Base-by-base conservation (phyloP, 1,140 invertebrate species). In the Halyomorpha halys region DNA sequence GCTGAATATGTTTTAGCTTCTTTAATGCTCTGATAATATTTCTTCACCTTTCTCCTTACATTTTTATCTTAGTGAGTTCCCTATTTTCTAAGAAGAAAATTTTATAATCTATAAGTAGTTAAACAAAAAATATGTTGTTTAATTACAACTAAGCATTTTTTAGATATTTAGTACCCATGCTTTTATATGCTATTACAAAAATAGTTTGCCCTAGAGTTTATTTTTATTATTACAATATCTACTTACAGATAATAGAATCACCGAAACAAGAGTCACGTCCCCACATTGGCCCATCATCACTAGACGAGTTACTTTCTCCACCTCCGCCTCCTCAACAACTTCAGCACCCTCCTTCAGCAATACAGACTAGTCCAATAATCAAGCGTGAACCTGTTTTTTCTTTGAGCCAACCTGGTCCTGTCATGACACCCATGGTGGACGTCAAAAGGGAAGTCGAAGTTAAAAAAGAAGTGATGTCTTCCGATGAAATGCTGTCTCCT, bases 391-490 rank as follows among this genome's bases (percentile, higher is more conserved):
- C 49, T 11, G 61, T 62, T 18, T 25, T 49, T 61, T 56, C 53
- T 6, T 45, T 39, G 61, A 62, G 30, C 62, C 61, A 64, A 64
- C 53, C 59, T 53, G 65, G 49, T 34, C 59, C 61, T 44, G 30
- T 67, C 51, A 60, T 67, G 60, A 68, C 68, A 64, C 45, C 68
- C 62, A 25, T 67, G 19, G 63, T 67, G 45, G 64, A 65, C 15
- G 49, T 65, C 9, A 65, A 65, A 53, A 65, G 62, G 23, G 63
- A 62, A 61, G 66, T 69, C 18, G 70, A 71, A 49, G 76, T 80
- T 30, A 81, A 80, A 70, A 80, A 78, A 67, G 79, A 80, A 73
- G 74, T 79, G 8, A 71, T 74, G 25, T 75, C 74, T 14, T 78
- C 79, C 0, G 76, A 77, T 69, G 78, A 78, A 62, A 78, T 71